phyloP scores from a whole-genome alignment of 2,888 invertebrate genomes.

The Cephus sareptanus region DNA sequence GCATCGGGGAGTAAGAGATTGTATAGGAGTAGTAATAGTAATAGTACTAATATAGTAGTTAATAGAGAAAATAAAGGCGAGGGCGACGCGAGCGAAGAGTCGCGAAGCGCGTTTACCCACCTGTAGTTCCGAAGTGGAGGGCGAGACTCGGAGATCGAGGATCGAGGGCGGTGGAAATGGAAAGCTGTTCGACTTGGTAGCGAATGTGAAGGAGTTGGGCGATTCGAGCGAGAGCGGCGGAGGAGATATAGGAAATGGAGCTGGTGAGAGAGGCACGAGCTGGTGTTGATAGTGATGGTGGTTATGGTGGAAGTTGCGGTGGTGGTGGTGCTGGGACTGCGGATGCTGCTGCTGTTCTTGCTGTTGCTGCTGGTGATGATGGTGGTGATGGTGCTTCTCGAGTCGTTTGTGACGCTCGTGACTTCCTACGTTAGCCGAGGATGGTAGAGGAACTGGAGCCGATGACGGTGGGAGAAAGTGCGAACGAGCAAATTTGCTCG shows the following conservation, averaged over 20 bases:
- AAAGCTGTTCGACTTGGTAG: slow-evolving; percentile 51
- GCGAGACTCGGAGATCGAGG: slow-evolving; percentile 60
- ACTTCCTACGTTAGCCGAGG: neutral
- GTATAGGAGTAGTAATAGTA: slow-evolving; percentile 8
- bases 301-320: slow-evolving; percentile 66
- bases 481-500: slow-evolving; percentile 46
- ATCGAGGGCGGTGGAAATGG: slow-evolving; percentile 61
- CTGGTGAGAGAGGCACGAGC: slow-evolving; percentile 65
- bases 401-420: neutral
- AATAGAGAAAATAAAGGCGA: slow-evolving; percentile 2
- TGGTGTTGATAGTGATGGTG: slow-evolving; percentile 43
- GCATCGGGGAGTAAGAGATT: slow-evolving; percentile 32
- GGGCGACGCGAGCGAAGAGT: neutral
- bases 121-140: slow-evolving; percentile 61
- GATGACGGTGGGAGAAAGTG: slow-evolving; percentile 36
- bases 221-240: slow-evolving; percentile 72
- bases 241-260: slow-evolving; percentile 72
- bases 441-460: slow-evolving; percentile 17
- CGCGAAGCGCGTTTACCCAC: slow-evolving; percentile 47
- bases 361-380: slow-evolving; percentile 45
- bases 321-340: slow-evolving; percentile 71
- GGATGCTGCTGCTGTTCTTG: slow-evolving; percentile 52
- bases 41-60: neutral
- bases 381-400: slow-evolving; percentile 1
- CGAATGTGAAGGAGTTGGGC: slow-evolving; percentile 64